Evolutionary conservation across 2,113 vertebrate species (phyloP), one percentile per base, ranked within the genome.

Genomic region (Hemiprocne comata): DNA sequence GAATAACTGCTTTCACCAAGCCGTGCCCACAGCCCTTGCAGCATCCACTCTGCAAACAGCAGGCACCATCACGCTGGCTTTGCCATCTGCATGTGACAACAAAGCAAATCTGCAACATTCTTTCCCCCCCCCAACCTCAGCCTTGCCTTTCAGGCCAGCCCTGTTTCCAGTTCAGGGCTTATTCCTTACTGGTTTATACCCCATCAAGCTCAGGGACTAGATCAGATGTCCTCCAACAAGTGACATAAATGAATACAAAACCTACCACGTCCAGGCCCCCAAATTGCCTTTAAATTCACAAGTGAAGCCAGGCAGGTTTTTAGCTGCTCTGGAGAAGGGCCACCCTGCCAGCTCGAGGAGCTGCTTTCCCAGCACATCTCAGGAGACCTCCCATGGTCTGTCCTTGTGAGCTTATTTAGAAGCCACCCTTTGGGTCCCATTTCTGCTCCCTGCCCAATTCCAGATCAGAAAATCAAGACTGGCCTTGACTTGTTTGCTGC

Each of bases 151-250:
- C 0, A 8, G 75, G 25, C 4, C 54, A 46, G 72, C 34, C 21
- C 23, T 13, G 36, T 6, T 12, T 8, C 24, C 61, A 46, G 6
- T n/a, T 48, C 4, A 6, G 58, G 28, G 33, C 25, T 65, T 28
- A 2, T 1, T 54, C 51, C 84, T 10, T 17, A 3, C 1, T 4
- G 0, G 3, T 6, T 31, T 11, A 3, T 2, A 4, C 33, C 51
- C 44, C 26, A 1, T 3, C 0, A 5, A 74, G 26, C 65, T 71
- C 11, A 2, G 58, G 72, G 58, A 24, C 15, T 17, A 17, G 74
- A 4, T 4, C 7, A 2, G 51, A 23, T 0, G 0, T 17, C 15
- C 76, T 67, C 42, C 38, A 6, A n/a, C 2, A 28, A 76, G 58
- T 2, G 55, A 31, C 54, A 31, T 6, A 33, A 44, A 33, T 0